Conservation (phyloP, 2,888 invertebrate species). For the Melolontha melolontha region DNA sequence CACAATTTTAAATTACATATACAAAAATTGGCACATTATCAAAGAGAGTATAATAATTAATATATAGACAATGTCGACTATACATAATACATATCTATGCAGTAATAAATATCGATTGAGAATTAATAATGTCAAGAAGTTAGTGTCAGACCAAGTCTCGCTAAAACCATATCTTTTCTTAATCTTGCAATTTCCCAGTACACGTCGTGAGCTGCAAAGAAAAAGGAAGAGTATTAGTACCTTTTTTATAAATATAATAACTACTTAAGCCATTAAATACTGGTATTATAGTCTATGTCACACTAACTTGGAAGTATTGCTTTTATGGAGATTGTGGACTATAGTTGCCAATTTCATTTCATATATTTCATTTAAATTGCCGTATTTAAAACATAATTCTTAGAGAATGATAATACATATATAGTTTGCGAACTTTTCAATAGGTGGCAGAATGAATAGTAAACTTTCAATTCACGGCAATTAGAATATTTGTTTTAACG, state of each 20-base stretch:
- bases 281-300: too few relatives aligned
- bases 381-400: too few relatives aligned
- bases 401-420: too few relatives aligned
- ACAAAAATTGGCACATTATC: conserved; percentile 44
- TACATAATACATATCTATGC: conserved; percentile 10
- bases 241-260: conserved; percentile 13
- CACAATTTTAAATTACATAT: conserved; percentile 35
- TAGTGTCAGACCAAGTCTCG: conserved; percentile 73
- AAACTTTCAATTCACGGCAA: too few relatives aligned
- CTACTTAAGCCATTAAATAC: neutral
- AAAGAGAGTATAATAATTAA: conserved; percentile 31
- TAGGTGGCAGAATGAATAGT: too few relatives aligned
- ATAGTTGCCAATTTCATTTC: too few relatives aligned
- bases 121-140: conserved; percentile 59
- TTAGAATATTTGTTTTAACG: too few relatives aligned
- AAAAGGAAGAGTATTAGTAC: conserved; percentile 4
- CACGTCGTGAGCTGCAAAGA: conserved; percentile 74
- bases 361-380: too few relatives aligned
- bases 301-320: too few relatives aligned
- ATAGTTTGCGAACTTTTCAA: too few relatives aligned
- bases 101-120: conserved; percentile 25
- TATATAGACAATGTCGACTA: conserved; percentile 19
- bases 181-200: conserved; percentile 81
- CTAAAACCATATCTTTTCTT: conserved; percentile 79
- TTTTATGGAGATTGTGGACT: too few relatives aligned